These are phyloP conservation scores for Antheraea mylitta DNA, from an alignment of 1,140 invertebrate genomes.

Conservation along the genomic window DNA sequence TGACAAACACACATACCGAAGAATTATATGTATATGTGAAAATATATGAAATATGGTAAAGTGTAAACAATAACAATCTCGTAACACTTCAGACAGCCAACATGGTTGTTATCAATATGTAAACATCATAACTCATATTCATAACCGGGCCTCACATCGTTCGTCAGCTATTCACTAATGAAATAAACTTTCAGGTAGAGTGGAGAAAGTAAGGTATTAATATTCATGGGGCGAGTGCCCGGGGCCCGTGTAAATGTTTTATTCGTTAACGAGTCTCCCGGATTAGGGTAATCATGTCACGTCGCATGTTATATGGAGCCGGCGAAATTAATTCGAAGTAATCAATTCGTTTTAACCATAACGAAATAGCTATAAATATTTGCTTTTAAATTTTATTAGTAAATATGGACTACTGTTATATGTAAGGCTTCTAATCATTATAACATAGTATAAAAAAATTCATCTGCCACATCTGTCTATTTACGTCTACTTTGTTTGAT, in stretches of 20 bases:
- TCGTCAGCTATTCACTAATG: conserved; percentile 46
- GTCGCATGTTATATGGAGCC: conserved; percentile 54
- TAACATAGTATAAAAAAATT: too few species aligned
- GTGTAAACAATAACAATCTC: background rate
- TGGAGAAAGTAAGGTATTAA: conserved; percentile 59
- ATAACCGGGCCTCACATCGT: conserved; percentile 2
- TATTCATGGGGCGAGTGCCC: conserved; percentile 58
- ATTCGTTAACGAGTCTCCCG: conserved; percentile 69
- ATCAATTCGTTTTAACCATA: conserved; percentile 47
- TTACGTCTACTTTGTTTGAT: too few species aligned
- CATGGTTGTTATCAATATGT: background rate
- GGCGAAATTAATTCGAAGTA: conserved; percentile 60
- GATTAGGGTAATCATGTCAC: conserved; percentile 75
- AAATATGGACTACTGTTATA: background rate
- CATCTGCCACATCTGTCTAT: too few species aligned
- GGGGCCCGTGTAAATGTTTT: conserved; percentile 72
- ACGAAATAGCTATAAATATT: background rate
- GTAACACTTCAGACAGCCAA: background rate
- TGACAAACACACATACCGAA: too few species aligned
- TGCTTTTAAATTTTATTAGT: background rate
- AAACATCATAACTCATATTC: conserved; percentile 10
- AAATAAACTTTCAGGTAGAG: conserved; percentile 70
- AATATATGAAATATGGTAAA: too few species aligned
- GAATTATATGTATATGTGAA: too few species aligned
- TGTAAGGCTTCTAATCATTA: too few species aligned